Base-by-base conservation (phyloP, 2,113 vertebrate genomes). In the Gymnocephalus cernua region DNA sequence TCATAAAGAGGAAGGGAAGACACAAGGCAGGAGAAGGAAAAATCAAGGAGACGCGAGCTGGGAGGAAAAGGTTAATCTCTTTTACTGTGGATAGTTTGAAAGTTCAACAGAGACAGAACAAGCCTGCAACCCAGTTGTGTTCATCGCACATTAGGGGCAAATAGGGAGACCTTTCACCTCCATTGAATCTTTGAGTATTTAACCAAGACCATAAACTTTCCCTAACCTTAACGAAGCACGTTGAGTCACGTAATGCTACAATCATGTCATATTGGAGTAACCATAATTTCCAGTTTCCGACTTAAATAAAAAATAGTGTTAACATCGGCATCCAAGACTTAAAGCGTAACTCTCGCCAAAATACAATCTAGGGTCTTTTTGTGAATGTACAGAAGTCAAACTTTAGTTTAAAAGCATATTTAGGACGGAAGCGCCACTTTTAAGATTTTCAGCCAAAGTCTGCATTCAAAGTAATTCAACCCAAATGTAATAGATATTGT, bases 11-110 rank as follows among this genome's bases (percentile, higher is more conserved):
- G 85, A 91, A 89, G 77, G 72, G 84, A 78, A 81, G 86, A 91
- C 77, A 82, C 80, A 81, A 77, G 35, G 63, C 72, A 82, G 35
- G 18, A 65, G 13, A 87, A 83, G 77, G 77, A 76, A 82, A 89
- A 90, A 82, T 79, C 47, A 83, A 84, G 71, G 57, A 84, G 88
- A 92, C 86, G 44, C 71, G 56, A 90, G 83, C 77, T 59, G 44
- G 73, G 77, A 89, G 80, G 86, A 89, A 92, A 90, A 92, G 90
- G 91, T 92, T 90, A 93, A 92, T 89, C 84, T 90, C 77, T 85
- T 89, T 85, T 78, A 88, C 84, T 51, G 79, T 73, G 74, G 83
- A 88, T 61, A 65, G 83, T 84, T 67, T 80, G 50, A 89, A 90
- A 91, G 85, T 92, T 92, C 86, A 90, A 70, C 29, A 80, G 51